A percentile compares a stretch with the other conserved stretches of the same genome.
These are phyloP conservation scores for Synanthedon tipuliformis DNA, from an alignment of 2,888 invertebrate species.

Conservation along the genomic window DNA sequence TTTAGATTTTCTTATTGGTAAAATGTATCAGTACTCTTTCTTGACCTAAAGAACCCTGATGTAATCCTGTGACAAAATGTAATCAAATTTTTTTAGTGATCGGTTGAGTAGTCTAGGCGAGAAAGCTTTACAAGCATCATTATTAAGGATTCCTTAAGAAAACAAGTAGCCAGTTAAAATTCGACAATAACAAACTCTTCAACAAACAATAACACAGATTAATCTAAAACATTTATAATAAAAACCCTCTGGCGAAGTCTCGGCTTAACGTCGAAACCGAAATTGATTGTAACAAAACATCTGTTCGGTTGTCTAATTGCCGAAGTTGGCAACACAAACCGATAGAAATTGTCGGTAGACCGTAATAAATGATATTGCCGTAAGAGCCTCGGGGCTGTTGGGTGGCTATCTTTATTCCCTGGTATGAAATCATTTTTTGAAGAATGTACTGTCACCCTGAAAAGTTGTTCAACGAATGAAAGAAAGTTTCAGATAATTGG, in stretches of 20 bases:
- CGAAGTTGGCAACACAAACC: conserved; percentile 13
- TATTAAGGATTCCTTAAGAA: too few species aligned
- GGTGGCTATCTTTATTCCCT: not conserved
- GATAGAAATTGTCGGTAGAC: conserved; percentile 4
- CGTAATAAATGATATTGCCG: not conserved
- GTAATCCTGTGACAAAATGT: too few species aligned
- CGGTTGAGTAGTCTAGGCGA: too few species aligned
- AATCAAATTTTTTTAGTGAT: too few species aligned
- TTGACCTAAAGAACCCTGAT: too few species aligned
- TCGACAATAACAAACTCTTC: not conserved
- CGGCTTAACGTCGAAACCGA: conserved; percentile 5
- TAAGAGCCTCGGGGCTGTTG: not conserved
- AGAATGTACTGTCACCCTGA: too few species aligned
- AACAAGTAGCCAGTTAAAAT: too few species aligned
- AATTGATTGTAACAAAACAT: conserved; percentile 9
- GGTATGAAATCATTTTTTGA: not conserved
- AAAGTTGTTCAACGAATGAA: too few species aligned
- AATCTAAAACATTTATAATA: conserved; percentile 4
- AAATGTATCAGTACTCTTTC: too few species aligned
- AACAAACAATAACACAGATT: not conserved
- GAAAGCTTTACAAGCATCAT: too few species aligned
- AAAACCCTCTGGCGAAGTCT: conserved; percentile 4
- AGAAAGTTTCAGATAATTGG: too few species aligned
- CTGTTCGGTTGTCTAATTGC: conserved; percentile 14
- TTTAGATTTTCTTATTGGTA: too few species aligned